phyloP scores from a whole-genome alignment of 2,888 invertebrate genomes.

The Cremastinae sp. region DNA sequence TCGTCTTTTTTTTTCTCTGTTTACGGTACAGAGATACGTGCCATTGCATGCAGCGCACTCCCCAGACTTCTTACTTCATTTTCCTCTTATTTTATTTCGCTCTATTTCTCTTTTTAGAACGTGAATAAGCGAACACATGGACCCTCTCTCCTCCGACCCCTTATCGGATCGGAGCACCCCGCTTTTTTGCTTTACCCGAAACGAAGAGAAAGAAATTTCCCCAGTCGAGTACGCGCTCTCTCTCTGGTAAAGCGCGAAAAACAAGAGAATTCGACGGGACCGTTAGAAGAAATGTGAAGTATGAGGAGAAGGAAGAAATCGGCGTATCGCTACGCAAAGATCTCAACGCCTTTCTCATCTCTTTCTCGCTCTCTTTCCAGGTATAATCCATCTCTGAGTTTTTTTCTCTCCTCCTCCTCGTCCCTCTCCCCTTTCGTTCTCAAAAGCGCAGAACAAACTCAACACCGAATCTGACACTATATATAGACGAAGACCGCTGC shows the following conservation, averaged over 20 bases:
- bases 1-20: slow-evolving; percentile 33
- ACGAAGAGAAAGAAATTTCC: slow-evolving; percentile 14
- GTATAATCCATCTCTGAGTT: too few species aligned
- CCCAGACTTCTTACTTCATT: slow-evolving; percentile 47
- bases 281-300: slow-evolving; percentile 14
- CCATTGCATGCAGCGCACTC: slow-evolving; percentile 27
- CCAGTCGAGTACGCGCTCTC: slow-evolving; percentile 12
- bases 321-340: slow-evolving; percentile 48
- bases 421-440: slow-evolving; percentile 46
- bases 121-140: slow-evolving; percentile 45
- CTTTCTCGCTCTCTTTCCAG: not conserved
- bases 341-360: slow-evolving; percentile 48
- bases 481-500: not conserved
- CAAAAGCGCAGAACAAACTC: slow-evolving; percentile 47
- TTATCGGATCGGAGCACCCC: slow-evolving; percentile 13
- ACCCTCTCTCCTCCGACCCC: slow-evolving; percentile 21
- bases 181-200: slow-evolving; percentile 8
- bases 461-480: slow-evolving; percentile 12
- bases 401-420: slow-evolving; percentile 1
- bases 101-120: slow-evolving; percentile 9
- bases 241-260: slow-evolving; percentile 27
- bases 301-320: slow-evolving; percentile 34
- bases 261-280: slow-evolving; percentile 29
- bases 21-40: slow-evolving; percentile 41
- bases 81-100: slow-evolving; percentile 55